phyloP scores from a whole-genome alignment of 2,888 invertebrate species.

The Dryobota labecula region DNA sequence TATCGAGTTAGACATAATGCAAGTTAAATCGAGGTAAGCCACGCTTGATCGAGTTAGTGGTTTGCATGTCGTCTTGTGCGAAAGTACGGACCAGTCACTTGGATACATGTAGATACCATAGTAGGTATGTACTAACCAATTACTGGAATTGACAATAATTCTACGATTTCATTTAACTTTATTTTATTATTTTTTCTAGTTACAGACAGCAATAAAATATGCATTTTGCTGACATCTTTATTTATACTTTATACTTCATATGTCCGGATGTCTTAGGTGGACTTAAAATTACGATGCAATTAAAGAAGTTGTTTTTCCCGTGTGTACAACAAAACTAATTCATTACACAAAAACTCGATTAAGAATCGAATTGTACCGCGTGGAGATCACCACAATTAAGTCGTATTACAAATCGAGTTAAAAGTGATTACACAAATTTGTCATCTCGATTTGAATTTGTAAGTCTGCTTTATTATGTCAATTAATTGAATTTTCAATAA shows the following conservation, averaged over 20 bases:
- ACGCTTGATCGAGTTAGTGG: conserved; percentile 32
- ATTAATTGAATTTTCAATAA: conserved; percentile 19
- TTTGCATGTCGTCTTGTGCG: conserved; percentile 15
- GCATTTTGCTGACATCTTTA: not conserved
- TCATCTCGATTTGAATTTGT: not conserved
- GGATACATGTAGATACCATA: not conserved
- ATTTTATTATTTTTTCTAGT: not conserved
- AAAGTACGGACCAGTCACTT: not conserved
- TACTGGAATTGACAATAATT: not conserved
- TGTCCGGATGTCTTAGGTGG: not conserved
- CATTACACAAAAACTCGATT: not conserved
- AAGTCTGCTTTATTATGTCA: not conserved
- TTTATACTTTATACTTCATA: not conserved
- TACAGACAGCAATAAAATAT: not conserved
- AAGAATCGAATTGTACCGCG: not conserved
- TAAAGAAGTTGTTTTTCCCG: not conserved
- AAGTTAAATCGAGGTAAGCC: conserved; percentile 30
- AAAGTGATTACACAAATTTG: conserved; percentile 3
- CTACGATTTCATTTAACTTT: not conserved
- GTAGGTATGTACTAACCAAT: not conserved
- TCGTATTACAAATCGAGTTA: conserved; percentile 12
- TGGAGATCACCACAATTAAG: not conserved
- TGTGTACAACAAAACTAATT: not conserved
- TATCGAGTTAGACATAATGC: conserved; percentile 31
- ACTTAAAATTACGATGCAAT: not conserved